Conservation (phyloP, 1,140 invertebrate genomes). For the Matsumurasca onukii region DNA sequence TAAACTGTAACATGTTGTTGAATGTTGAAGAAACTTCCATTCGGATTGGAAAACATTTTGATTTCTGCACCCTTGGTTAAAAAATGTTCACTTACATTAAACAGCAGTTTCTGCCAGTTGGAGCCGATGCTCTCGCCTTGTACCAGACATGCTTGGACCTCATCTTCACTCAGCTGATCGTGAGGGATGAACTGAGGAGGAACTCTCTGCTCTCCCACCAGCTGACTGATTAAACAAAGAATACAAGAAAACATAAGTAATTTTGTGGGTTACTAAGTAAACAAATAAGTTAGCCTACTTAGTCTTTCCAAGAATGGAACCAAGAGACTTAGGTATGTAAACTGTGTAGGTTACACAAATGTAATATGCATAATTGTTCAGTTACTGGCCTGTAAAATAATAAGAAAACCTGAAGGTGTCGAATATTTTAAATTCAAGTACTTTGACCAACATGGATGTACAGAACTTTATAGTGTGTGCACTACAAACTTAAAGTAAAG, state of each 20-base stretch:
- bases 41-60: conserved; percentile 13
- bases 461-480: background rate
- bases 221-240: conserved; percentile 47
- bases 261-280: background rate
- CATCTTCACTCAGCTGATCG: conserved; percentile 49
- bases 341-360: background rate
- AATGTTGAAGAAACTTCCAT: conserved; percentile 16
- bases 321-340: background rate
- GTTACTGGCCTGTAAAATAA: background rate
- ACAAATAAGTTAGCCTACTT: background rate
- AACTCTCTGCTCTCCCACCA: conserved; percentile 54
- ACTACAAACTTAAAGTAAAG: background rate
- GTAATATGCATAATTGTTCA: background rate
- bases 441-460: background rate
- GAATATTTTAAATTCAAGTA: no score
- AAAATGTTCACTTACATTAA: conserved; percentile 51
- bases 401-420: background rate
- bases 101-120: conserved; percentile 60
- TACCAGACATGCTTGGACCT: conserved; percentile 54
- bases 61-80: conserved; percentile 5
- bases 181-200: conserved; percentile 45
- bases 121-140: conserved; percentile 57
- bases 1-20: conserved; percentile 19
- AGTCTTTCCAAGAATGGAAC: background rate
- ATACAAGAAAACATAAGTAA: conserved; percentile 20